phyloP scores from a whole-genome alignment of 2,113 vertebrate species.

The human region DNA sequence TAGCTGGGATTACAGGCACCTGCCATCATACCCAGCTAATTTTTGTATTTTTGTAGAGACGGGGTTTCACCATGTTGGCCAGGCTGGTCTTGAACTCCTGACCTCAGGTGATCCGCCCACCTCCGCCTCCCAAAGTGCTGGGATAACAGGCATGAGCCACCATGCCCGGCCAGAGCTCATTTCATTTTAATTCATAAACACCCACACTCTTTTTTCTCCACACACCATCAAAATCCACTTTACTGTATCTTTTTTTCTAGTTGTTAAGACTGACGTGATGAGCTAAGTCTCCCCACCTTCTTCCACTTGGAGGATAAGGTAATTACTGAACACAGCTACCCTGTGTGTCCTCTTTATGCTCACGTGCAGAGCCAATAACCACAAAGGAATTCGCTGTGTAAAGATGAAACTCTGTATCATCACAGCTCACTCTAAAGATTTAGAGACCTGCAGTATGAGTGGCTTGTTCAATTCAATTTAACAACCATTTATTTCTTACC shows the following conservation, averaged over 20 bases:
- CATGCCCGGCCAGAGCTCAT: neutral
- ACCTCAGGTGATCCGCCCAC: neutral
- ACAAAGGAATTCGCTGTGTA: neutral
- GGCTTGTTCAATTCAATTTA: neutral
- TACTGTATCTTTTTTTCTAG: neutral
- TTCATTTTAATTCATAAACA: constrained; percentile 2
- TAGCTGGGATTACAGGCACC: too few relatives aligned
- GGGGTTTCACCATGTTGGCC: too few relatives aligned
- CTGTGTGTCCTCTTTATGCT: neutral
- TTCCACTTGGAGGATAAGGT: neutral
- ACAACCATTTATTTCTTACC: neutral
- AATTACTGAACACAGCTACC: neutral
- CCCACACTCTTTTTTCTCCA: neutral
- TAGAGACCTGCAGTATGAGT: neutral
- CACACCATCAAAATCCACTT: neutral
- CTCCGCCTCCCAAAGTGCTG: neutral
- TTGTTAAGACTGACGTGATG: neutral
- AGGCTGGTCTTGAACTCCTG: neutral
- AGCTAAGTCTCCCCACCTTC: neutral
- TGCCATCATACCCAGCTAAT: too few relatives aligned
- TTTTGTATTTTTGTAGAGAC: too few relatives aligned
- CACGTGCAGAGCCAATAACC: neutral
- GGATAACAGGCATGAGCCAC: neutral
- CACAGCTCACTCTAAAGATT: neutral
- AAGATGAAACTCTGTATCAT: neutral